Evolutionary conservation across 2,113 vertebrate species (phyloP).

Genomic region (Beaufortia kweichowensis): DNA sequence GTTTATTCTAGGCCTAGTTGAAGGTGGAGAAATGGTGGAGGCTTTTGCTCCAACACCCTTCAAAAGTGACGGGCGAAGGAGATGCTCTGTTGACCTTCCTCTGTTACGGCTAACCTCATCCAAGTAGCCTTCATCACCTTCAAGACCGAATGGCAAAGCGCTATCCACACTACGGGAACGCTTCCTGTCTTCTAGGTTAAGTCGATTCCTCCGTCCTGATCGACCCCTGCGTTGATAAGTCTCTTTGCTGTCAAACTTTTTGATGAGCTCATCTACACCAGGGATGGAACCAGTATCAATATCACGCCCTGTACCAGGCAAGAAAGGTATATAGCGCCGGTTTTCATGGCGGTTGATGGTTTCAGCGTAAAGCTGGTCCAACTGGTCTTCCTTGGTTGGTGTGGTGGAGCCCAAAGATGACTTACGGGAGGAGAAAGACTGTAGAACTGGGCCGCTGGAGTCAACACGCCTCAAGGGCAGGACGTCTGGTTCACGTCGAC

Average conservation of each 20-base stretch:
- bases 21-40: slow-evolving; percentile 55
- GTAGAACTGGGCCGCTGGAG: slow-evolving; percentile 79
- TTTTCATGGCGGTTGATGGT: slow-evolving; percentile 93
- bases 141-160: slow-evolving; percentile 74
- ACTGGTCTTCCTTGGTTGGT: slow-evolving; percentile 82
- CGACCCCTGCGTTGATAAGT: slow-evolving; percentile 83
- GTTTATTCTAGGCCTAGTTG: slow-evolving; percentile 56
- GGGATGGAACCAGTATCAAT: slow-evolving; percentile 90
- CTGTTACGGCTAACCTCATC: slow-evolving; percentile 71
- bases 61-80: slow-evolving; percentile 83
- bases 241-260: slow-evolving; percentile 86
- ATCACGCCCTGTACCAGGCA: slow-evolving; percentile 90
- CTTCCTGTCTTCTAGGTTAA: slow-evolving; percentile 87
- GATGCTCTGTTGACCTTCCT: slow-evolving; percentile 83
- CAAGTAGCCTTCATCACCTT: slow-evolving; percentile 67
- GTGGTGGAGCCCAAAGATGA: slow-evolving; percentile 80
- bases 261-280: slow-evolving; percentile 89
- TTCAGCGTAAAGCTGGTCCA: slow-evolving; percentile 85
- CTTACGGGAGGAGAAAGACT: slow-evolving; percentile 76
- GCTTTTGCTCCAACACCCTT: slow-evolving; percentile 64
- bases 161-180: slow-evolving; percentile 91
- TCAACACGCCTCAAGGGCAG: slow-evolving; percentile 86
- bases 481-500: slow-evolving; percentile 80
- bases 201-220: slow-evolving; percentile 82
- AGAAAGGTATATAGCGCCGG: slow-evolving; percentile 92